A percentile compares a stretch with the other conserved stretches of the same genome.
Evolutionary conservation across 2,888 invertebrate species (phyloP).

Genomic region (Apodemia zela): DNA sequence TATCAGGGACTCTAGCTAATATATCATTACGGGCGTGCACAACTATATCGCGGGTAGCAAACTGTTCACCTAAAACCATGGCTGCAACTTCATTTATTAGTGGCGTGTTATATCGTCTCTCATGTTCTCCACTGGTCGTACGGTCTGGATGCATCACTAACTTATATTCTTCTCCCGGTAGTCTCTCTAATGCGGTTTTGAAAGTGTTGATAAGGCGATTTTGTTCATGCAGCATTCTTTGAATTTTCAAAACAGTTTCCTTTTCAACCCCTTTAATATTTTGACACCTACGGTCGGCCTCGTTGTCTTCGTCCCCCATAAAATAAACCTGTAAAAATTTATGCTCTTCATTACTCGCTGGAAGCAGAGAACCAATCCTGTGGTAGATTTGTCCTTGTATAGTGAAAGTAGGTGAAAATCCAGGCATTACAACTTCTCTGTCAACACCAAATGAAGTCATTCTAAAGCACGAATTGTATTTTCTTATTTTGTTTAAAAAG

Average conservation of each 20-base stretch:
- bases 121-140: constrained; percentile 39
- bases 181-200: not conserved
- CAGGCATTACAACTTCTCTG: constrained; percentile 32
- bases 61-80: constrained; percentile 34
- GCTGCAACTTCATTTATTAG: constrained; percentile 38
- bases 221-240: constrained; percentile 36
- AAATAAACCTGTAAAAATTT: constrained; percentile 43
- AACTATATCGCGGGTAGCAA: constrained; percentile 34
- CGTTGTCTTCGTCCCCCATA: constrained; percentile 36
- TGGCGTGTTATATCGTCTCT: constrained; percentile 38
- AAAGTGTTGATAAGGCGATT: constrained; percentile 37
- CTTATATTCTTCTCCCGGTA: too few species aligned
- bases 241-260: constrained; percentile 36
- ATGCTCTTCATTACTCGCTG: constrained; percentile 30
- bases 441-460: constrained; percentile 38
- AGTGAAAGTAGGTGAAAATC: constrained; percentile 36
- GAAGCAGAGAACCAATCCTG: constrained; percentile 37
- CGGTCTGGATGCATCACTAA: constrained; percentile 39
- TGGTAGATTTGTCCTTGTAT: constrained; percentile 42
- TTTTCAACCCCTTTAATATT: constrained; percentile 35
- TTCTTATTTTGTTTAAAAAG: constrained; percentile 19
- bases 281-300: constrained; percentile 34
- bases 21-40: constrained; percentile 34
- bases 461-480: constrained; percentile 28
- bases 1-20: constrained; percentile 40